Evolutionary conservation across 2,113 vertebrate species (phyloP).

Genomic region (Cepphus grylle): DNA sequence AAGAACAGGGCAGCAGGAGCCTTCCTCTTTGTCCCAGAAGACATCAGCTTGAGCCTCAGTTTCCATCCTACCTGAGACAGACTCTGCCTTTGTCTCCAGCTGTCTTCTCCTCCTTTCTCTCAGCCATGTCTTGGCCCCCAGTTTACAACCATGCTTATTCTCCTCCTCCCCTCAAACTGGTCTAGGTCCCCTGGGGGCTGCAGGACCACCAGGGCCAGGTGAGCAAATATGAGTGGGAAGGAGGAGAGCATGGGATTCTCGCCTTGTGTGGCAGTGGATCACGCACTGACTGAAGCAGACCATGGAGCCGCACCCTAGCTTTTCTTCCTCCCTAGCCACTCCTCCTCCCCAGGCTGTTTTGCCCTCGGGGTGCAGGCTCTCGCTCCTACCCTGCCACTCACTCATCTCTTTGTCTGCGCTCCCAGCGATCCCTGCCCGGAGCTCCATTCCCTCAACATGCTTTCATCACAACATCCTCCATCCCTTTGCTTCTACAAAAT

Average conservation of each 20-base stretch:
- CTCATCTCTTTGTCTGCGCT: not conserved
- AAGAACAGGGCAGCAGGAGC: not conserved
- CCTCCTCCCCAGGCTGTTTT: not conserved
- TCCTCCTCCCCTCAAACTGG: not conserved
- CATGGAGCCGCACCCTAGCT: accelerated
- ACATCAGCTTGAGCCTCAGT: not conserved
- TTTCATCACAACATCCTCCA: not conserved
- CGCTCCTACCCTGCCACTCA: not conserved
- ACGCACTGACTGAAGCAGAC: not conserved
- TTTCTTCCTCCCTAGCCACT: not conserved
- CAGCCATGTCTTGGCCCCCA: not conserved
- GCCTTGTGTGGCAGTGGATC: not conserved
- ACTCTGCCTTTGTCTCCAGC: not conserved
- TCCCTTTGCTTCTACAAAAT: not conserved
- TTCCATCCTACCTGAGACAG: not conserved
- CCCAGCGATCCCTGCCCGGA: not conserved
- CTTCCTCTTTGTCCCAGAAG: not conserved
- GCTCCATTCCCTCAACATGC: not conserved
- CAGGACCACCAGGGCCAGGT: not conserved
- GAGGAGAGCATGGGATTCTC: not conserved
- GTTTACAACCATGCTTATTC: not conserved
- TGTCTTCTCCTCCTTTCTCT: not conserved
- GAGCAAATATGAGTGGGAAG: accelerated
- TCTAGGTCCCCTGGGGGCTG: accelerated
- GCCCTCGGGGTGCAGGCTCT: not conserved